phyloP scores from a whole-genome alignment of 2,888 invertebrate species.

The Chirona hameri region DNA sequence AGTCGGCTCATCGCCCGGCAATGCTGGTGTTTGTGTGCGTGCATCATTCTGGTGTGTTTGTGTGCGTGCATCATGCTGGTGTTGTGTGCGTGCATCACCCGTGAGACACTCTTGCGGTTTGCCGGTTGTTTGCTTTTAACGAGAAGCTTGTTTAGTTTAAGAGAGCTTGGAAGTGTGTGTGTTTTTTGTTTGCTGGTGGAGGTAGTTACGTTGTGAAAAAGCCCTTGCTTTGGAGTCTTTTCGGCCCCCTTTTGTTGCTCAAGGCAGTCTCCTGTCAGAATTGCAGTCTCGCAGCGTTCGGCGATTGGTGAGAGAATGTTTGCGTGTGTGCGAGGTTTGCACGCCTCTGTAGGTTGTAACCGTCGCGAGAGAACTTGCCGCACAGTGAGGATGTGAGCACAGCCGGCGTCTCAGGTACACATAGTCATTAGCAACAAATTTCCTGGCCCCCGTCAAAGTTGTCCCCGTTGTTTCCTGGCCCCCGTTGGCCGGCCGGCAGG shows the following conservation, averaged over 20 bases:
- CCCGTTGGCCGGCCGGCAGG: too few species aligned
- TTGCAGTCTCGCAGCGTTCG: background rate
- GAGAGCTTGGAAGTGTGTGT: background rate
- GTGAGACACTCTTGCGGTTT: background rate
- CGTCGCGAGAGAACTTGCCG: background rate
- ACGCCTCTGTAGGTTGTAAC: background rate
- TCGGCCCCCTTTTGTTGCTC: slow-evolving; percentile 27
- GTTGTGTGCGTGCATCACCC: background rate
- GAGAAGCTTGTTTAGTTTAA: slow-evolving; percentile 9
- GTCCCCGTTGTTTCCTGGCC: too few species aligned
- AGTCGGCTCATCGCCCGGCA: background rate
- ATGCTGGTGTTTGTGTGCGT: too few species aligned
- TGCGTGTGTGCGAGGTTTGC: background rate
- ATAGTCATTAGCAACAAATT: slow-evolving; percentile 9
- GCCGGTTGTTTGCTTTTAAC: background rate
- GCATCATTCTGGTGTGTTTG: background rate
- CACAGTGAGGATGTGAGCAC: background rate
- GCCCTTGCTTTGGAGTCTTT: background rate
- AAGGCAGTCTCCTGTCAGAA: background rate
- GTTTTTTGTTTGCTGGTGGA: background rate
- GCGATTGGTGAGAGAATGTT: background rate
- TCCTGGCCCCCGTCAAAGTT: background rate
- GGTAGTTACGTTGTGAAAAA: background rate
- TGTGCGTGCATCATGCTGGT: background rate
- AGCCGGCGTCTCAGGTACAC: slow-evolving; percentile 12